Evolutionary conservation across 2,888 invertebrate species (phyloP).

Genomic region (Mythimna lalbum): DNA sequence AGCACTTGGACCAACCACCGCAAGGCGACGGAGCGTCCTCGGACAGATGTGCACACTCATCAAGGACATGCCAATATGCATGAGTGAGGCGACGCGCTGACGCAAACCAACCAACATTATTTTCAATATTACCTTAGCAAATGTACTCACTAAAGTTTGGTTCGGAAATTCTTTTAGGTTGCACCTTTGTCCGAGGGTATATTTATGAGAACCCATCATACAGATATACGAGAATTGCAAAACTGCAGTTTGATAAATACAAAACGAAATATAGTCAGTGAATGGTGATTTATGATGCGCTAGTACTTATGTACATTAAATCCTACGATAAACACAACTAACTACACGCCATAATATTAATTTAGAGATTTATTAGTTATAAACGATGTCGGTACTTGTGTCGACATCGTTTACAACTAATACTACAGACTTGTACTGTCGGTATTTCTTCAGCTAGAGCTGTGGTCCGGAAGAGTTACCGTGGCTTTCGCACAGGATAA

Average conservation of each 20-base stretch:
- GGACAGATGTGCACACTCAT: conserved; percentile 61
- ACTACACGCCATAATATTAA: conserved; percentile 19
- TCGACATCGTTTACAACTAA: too few relatives aligned
- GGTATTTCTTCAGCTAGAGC: neutral
- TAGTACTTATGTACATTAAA: conserved; percentile 3
- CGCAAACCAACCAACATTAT: conserved; percentile 37
- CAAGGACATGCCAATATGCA: conserved; percentile 58
- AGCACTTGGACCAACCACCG: conserved; percentile 65
- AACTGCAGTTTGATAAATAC: conserved; percentile 27
- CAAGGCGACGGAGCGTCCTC: conserved; percentile 48
- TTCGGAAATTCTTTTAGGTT: conserved; percentile 11
- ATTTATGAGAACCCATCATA: conserved; percentile 14
- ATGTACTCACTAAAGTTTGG: conserved; percentile 38
- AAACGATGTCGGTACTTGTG: too few relatives aligned
- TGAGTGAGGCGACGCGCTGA: conserved; percentile 54
- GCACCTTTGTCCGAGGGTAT: conserved; percentile 44
- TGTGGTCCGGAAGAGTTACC: too few relatives aligned
- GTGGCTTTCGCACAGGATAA: too few relatives aligned
- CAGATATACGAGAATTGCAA: conserved; percentile 23
- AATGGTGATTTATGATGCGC: conserved; percentile 21
- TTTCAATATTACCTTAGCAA: conserved; percentile 55
- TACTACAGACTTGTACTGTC: too few relatives aligned
- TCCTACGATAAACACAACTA: conserved; percentile 6
- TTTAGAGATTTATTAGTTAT: conserved; percentile 20
- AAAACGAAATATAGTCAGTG: conserved; percentile 32